Percentiles rank a stretch among this genome's conserved stretches.
Evolutionary conservation across 2,113 vertebrate species (phyloP).

Genomic region (Prolemur simus): DNA sequence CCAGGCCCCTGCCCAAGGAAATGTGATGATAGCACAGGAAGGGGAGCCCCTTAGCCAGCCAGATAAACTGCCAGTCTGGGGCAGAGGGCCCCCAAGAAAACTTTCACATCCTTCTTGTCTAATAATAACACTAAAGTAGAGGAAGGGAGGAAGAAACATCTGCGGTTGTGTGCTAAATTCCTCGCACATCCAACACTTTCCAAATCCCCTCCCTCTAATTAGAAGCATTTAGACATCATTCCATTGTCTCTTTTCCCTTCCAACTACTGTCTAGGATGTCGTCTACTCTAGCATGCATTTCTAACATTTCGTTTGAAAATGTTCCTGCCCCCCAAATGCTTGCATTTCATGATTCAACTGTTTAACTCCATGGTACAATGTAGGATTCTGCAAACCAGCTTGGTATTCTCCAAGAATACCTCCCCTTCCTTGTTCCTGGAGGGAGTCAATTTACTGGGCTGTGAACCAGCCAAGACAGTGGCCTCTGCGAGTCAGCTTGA

Average conservation of each 20-base stretch:
- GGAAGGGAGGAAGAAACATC: not conserved
- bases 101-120: not conserved
- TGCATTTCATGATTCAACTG: not conserved
- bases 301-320: not conserved
- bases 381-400: not conserved
- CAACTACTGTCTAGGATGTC: not conserved
- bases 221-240: not conserved
- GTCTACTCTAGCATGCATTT: not conserved
- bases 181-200: not conserved
- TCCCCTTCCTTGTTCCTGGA: not conserved
- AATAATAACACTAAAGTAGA: slow-evolving; percentile 44
- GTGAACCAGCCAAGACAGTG: not conserved
- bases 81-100: not conserved
- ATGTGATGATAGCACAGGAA: not conserved
- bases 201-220: not conserved
- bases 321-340: not conserved
- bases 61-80: not conserved
- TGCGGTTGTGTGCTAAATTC: not conserved
- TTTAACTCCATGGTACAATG: accelerated
- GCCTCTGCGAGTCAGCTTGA: not conserved
- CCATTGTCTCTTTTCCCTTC: not conserved
- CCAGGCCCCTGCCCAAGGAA: not conserved
- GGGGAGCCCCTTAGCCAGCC: not conserved
- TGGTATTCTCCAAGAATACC: accelerated
- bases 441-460: not conserved